Evolutionary conservation across 2,113 vertebrate genomes (phyloP).

Genomic region (Xerus inauris): DNA sequence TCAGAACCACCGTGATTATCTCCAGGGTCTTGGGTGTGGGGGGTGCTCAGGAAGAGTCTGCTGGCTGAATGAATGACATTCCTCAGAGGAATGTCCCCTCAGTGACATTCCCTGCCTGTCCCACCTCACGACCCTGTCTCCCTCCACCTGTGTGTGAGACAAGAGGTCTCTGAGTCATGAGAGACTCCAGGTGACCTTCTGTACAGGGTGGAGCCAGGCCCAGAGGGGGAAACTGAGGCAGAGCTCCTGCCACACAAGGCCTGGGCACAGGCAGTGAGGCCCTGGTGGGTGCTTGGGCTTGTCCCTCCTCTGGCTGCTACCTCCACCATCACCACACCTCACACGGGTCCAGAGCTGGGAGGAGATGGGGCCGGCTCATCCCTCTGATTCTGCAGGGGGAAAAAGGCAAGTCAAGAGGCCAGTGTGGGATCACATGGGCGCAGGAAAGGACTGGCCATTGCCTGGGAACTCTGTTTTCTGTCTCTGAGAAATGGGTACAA

Average conservation of each 20-base stretch:
- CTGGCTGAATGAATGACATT: background rate
- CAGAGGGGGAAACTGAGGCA: background rate
- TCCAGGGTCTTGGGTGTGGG: background rate
- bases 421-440: background rate
- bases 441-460: background rate
- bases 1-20: background rate
- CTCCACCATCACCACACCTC: background rate
- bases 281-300: background rate
- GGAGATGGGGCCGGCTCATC: background rate
- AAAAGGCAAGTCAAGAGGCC: background rate
- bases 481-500: background rate
- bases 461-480: background rate
- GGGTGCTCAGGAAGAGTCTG: background rate
- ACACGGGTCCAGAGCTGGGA: background rate
- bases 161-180: background rate
- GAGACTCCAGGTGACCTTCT: background rate
- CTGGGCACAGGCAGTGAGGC: background rate
- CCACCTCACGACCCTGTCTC: accelerated
- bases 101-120: background rate
- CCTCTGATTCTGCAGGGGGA: background rate
- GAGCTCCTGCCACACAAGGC: background rate
- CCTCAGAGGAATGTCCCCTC: background rate
- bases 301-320: background rate
- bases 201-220: background rate
- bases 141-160: background rate